phyloP scores from a whole-genome alignment of 2,888 invertebrate genomes.

The Alviniconcha strummeri region DNA sequence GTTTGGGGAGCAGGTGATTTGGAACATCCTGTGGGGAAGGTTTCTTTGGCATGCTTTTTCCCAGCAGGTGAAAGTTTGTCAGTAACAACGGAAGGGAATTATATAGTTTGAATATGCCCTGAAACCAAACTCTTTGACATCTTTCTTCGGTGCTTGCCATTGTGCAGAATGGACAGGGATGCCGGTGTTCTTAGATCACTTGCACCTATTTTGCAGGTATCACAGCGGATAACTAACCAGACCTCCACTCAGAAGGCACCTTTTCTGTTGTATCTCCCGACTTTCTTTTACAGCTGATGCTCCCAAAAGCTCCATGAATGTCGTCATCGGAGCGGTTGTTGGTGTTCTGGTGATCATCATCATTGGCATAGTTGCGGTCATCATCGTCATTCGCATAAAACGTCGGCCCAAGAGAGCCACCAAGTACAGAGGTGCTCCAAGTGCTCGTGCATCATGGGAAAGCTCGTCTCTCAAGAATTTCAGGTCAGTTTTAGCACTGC shows the following conservation, averaged over 20 bases:
- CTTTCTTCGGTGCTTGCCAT: too few relatives aligned
- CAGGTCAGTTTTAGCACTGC: conserved; percentile 20
- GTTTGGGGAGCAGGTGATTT: neutral
- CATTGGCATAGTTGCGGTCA: conserved; percentile 43
- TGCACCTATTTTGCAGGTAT: too few relatives aligned
- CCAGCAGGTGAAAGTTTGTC: too few relatives aligned
- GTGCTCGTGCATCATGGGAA: conserved; percentile 25
- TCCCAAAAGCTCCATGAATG: conserved; percentile 39
- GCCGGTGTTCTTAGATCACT: too few relatives aligned
- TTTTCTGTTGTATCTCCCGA: neutral
- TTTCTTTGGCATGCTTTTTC: too few relatives aligned
- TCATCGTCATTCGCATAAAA: conserved; percentile 48
- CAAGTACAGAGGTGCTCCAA: conserved; percentile 32
- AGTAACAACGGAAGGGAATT: too few relatives aligned
- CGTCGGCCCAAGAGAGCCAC: conserved; percentile 48
- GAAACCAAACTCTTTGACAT: too few relatives aligned
- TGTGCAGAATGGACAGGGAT: too few relatives aligned
- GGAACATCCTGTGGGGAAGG: too few relatives aligned
- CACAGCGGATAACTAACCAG: too few relatives aligned
- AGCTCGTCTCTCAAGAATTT: conserved; percentile 36
- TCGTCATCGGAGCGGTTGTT: conserved; percentile 49
- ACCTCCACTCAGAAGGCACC: too few relatives aligned
- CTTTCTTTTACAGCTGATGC: conserved; percentile 36
- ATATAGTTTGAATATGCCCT: too few relatives aligned
- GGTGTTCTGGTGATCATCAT: conserved; percentile 46